Base-by-base conservation (phyloP, 2,888 invertebrate genomes). In the Phlogophora meticulosa region DNA sequence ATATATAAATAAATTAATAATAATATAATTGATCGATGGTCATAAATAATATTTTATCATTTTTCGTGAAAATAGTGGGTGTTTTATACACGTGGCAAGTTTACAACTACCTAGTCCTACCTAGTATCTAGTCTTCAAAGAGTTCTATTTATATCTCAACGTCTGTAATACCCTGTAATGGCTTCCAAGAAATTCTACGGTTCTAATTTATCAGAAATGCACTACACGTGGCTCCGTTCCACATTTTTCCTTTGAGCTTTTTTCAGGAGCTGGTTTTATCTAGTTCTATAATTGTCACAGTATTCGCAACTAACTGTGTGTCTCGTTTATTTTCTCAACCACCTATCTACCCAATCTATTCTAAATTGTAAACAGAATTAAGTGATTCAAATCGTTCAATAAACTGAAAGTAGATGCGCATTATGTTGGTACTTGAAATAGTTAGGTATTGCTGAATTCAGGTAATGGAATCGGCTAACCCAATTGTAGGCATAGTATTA, bases 321-420 rank as follows among this genome's bases (percentile, higher is more conserved):
- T 34, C 17, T 63, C 36, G 38, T 55, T 20, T 64, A 73, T 64
- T 72, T 64, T 17, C 22, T 56, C 32, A 46, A 70, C 24, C 34
- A 10, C 10, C 42, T 43, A 20, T 53, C 17, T 40, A 20, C 10
- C 11, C 38, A 55, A 40, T 67, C 43, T 48, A 53, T 67, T 58
- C 20, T 7, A 67, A 64, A 74, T 74, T 58, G 42, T 58, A 57
- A 74, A 53, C 20, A 57, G 52, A 74, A 72, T 72, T 24, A 52
- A 48, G 46, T 57, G 45, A 71, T 73, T 51, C 55, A 42, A 73
- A 66, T 52, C 40, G 57, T 20, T 66, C 42, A 46, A 52, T 73
- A 42, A 15, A 63, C 52, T 61, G 45, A 72, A 46, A 72, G 40
- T 43, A n/a, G 45, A 34, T 22, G 17, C 17, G 17, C 9, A 45